These are phyloP conservation scores for Scrobipalpa costella DNA, from an alignment of 2,888 invertebrate genomes.

Conservation along the genomic window DNA sequence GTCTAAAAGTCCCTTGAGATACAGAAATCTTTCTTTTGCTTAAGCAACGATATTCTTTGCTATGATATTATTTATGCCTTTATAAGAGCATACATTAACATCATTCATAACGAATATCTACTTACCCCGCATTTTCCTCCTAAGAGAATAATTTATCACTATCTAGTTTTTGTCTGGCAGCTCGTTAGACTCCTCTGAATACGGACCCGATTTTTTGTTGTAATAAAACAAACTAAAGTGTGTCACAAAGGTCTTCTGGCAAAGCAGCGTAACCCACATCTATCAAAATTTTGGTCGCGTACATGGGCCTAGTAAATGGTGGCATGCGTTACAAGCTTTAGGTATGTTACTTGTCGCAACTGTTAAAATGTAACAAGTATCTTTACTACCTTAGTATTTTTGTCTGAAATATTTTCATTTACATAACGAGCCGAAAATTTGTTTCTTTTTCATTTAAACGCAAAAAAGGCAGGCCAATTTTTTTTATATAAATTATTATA, in stretches of 20 bases:
- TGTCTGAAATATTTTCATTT: too few species aligned
- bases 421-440: too few species aligned
- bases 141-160: slow-evolving; percentile 14
- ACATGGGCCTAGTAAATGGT: slow-evolving; percentile 44
- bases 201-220: slow-evolving; percentile 9
- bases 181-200: slow-evolving; percentile 13
- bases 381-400: neutral
- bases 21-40: too few species aligned
- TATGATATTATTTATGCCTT: too few species aligned
- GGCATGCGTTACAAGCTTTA: slow-evolving; percentile 13
- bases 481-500: too few species aligned
- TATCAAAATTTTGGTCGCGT: slow-evolving; percentile 43
- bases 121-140: neutral
- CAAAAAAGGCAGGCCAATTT: too few species aligned
- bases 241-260: slow-evolving; percentile 17
- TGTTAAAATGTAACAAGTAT: slow-evolving; percentile 2
- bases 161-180: slow-evolving; percentile 9
- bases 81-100: neutral
- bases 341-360: neutral
- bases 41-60: too few species aligned
- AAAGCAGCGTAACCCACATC: slow-evolving; percentile 23
- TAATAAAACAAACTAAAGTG: slow-evolving; percentile 19
- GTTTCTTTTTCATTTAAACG: too few species aligned
- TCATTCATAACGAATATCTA: neutral
- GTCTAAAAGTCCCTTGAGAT: too few species aligned